A percentile compares a stretch with the other conserved stretches of the same genome.
Evolutionary conservation across 2,113 vertebrate genomes (phyloP).

Genomic region (Triplophysa dalaica): DNA sequence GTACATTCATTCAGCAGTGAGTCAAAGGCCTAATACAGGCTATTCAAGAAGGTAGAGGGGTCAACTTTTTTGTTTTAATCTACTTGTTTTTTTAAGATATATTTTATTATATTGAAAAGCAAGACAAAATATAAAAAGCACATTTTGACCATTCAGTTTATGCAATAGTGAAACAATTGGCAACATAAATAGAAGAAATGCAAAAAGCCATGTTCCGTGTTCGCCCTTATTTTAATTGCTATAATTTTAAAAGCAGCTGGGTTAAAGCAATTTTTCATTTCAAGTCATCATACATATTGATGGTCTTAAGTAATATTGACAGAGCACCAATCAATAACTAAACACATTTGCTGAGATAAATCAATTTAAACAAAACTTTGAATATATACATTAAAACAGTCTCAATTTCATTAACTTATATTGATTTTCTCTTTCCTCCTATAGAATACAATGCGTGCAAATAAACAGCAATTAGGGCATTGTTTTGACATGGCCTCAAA

Average conservation of each 20-base stretch:
- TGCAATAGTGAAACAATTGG: too few relatives aligned
- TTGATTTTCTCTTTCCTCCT: neutral
- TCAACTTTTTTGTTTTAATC: too few relatives aligned
- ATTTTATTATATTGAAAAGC: too few relatives aligned
- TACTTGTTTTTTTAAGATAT: too few relatives aligned
- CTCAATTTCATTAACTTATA: neutral
- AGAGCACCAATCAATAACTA: neutral
- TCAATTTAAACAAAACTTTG: neutral
- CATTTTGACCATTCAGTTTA: too few relatives aligned
- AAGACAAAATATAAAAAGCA: too few relatives aligned
- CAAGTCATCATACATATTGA: slow-evolving; percentile 1
- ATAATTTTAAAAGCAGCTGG: neutral
- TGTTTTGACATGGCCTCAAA: neutral
- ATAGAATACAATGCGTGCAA: neutral
- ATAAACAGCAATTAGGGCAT: neutral
- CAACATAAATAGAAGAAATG: too few relatives aligned
- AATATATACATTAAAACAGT: neutral
- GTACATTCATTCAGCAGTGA: too few relatives aligned
- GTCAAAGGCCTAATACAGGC: too few relatives aligned
- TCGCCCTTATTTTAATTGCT: neutral
- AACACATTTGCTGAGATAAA: neutral
- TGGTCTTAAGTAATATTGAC: slow-evolving; percentile 13
- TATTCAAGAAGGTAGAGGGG: too few relatives aligned
- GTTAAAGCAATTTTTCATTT: neutral
- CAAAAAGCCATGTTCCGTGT: too few relatives aligned